A percentile compares a stretch with the other conserved stretches of the same genome.
phyloP scores from a whole-genome alignment of 1,140 invertebrate genomes.

The Asbolus verrucosus region DNA sequence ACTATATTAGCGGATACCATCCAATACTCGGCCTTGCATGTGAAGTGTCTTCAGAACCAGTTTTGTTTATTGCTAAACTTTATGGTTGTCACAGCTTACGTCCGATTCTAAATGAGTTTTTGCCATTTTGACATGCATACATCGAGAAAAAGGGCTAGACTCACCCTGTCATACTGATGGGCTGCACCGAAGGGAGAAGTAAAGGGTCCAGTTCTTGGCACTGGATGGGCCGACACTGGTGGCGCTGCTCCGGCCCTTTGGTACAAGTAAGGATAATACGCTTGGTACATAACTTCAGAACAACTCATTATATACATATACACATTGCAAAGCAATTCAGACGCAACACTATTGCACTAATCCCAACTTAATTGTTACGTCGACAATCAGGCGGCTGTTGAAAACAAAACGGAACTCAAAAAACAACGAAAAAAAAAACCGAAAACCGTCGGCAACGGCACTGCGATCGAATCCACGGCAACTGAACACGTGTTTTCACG shows the following conservation, averaged over 20 bases:
- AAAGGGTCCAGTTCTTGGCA: slow-evolving; percentile 64
- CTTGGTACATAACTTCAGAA: slow-evolving; percentile 72
- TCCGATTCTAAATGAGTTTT: too few species aligned
- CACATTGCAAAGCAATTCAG: slow-evolving; percentile 54
- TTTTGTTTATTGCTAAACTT: too few species aligned
- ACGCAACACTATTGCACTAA: slow-evolving; percentile 38
- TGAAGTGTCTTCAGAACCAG: too few species aligned
- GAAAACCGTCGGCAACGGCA: slow-evolving; percentile 28
- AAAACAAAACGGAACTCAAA: too few species aligned
- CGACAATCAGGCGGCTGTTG: too few species aligned
- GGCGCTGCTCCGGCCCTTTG: slow-evolving; percentile 67
- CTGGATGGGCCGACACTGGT: slow-evolving; percentile 64
- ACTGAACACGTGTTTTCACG: slow-evolving; percentile 5
- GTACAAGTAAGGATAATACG: slow-evolving; percentile 71
- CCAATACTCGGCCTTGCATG: too few species aligned
- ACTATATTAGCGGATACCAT: too few species aligned
- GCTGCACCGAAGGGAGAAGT: slow-evolving; percentile 64
- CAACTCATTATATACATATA: slow-evolving; percentile 68
- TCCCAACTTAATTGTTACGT: slow-evolving; percentile 11
- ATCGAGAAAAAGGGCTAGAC: too few species aligned
- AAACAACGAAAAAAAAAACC: slow-evolving; percentile 17
- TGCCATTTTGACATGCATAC: too few species aligned
- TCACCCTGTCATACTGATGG: slow-evolving; percentile 69
- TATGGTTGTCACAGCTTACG: too few species aligned
- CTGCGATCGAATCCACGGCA: slow-evolving; percentile 2